Percentiles rank a stretch among this genome's conserved stretches.
Conservation (phyloP, 2,888 invertebrate genomes). For the Diogma glabrata region DNA sequence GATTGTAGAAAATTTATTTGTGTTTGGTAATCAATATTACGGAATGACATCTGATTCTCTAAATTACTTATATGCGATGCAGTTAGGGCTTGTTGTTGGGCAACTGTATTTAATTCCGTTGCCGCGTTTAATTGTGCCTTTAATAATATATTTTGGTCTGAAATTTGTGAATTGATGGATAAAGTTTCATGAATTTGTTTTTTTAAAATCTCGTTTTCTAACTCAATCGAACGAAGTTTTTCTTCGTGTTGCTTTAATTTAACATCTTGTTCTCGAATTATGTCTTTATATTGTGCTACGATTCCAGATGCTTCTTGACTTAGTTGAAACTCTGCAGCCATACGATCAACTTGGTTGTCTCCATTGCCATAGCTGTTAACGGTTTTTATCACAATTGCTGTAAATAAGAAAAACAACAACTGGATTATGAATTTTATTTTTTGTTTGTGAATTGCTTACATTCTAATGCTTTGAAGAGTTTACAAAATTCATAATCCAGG, state of each 20-base stretch:
- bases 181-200: constrained; percentile 52
- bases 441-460: constrained; percentile 34
- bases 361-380: constrained; percentile 33
- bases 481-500: constrained; percentile 91
- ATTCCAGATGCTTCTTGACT: constrained; percentile 34
- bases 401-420: no score
- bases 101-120: constrained; percentile 18
- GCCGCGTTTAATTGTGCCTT: constrained; percentile 55
- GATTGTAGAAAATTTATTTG: constrained; percentile 24
- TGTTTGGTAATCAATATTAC: constrained; percentile 15
- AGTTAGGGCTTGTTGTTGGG: constrained; percentile 16
- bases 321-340: constrained; percentile 38
- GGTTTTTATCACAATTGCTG: constrained; percentile 43
- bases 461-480: constrained; percentile 74
- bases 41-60: constrained; percentile 14
- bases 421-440: neutral
- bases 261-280: constrained; percentile 82
- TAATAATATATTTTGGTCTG: constrained; percentile 77
- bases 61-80: constrained; percentile 12
- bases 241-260: constrained; percentile 40
- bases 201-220: constrained; percentile 29
- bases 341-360: constrained; percentile 39
- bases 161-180: constrained; percentile 59
- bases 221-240: constrained; percentile 24
- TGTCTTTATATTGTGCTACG: constrained; percentile 65